Evolutionary conservation across 2,888 invertebrate genomes (phyloP), one percentile per base, ranked within the genome.

Genomic region (Cecidostiba fungosa): DNA sequence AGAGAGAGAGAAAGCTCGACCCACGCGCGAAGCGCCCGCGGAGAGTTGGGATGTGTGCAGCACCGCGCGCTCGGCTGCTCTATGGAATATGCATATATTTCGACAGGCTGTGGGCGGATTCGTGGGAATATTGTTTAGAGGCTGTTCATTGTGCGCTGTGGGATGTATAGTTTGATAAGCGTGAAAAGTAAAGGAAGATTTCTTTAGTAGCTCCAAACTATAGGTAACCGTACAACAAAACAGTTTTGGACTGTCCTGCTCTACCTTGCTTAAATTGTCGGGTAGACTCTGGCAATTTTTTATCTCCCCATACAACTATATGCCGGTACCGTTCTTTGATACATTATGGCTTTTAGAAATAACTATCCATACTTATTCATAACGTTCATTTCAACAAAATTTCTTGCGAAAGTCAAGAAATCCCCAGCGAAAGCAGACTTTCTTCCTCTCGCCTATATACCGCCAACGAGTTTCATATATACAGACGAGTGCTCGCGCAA

Each of bases 31-130:
- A 43, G 43, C 43, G 43, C 43, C 12, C 10, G n/a, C n/a, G n/a
- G 50, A 50, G 50, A 50, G 62, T 10, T 10, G 23, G 62, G 26
- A 23, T 62, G 23, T 62, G 62, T 62, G 10, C 12, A 62, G 10
- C 10, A 3, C 8, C 23, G 14, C 3, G 23, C 6, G n/a, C n/a
- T n/a, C n/a, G n/a, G 0, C 3, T 3, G 16, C 19, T 70, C 10
- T 66, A 26, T 66, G 29, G 32, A 32, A 29, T 19, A 36, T 36
- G 36, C 36, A 36, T 39, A 19, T 70, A 39, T 70, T 36, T 70
- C 70, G 69, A 32, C n/a, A n/a, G 32, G 70, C 39, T 62, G 23
- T 62, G 62, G 62, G 62, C 19, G 62, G 23, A 10, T 62, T 62
- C 62, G 23, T 10, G 26, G 10, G 23, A 12, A 23, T 62, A 23